Conservation (phyloP, 2,113 vertebrate genomes). For the Ammodytes marinus region DNA sequence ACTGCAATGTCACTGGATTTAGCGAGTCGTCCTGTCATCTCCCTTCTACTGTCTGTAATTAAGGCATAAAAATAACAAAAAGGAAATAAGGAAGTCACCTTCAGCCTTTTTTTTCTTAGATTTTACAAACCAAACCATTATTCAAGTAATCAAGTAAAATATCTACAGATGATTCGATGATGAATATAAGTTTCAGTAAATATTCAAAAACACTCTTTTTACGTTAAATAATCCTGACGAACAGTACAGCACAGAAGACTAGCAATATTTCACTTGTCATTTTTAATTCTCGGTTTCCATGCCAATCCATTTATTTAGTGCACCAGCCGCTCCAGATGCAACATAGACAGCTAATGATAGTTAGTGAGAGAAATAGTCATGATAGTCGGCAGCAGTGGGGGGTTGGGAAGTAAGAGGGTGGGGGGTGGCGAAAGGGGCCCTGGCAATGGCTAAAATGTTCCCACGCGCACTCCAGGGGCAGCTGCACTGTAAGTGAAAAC, state of each 20-base stretch:
- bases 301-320: slow-evolving; percentile 76
- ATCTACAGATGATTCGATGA: not conserved
- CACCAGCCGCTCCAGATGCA: slow-evolving; percentile 68
- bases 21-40: not conserved
- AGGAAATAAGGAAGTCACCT: not conserved
- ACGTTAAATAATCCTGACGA: slow-evolving; percentile 9
- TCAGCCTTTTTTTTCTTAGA: not conserved
- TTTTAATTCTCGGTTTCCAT: slow-evolving; percentile 80
- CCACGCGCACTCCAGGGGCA: slow-evolving; percentile 76
- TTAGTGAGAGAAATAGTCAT: slow-evolving; percentile 65
- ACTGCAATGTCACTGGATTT: not conserved
- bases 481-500: slow-evolving; percentile 85
- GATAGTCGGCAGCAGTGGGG: slow-evolving; percentile 41
- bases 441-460: slow-evolving; percentile 74
- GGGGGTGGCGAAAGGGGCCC: not conserved
- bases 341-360: slow-evolving; percentile 68
- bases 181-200: slow-evolving; percentile 2
- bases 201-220: not conserved
- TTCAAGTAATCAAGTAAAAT: not conserved
- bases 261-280: slow-evolving; percentile 65
- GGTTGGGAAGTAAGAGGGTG: not conserved
- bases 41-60: not conserved
- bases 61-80: not conserved
- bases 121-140: not conserved
- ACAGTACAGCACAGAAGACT: slow-evolving; percentile 34